Evolutionary conservation across 2,888 invertebrate genomes (phyloP), one percentile per base, ranked within the genome.

Genomic region (Oxytorus armatus): DNA sequence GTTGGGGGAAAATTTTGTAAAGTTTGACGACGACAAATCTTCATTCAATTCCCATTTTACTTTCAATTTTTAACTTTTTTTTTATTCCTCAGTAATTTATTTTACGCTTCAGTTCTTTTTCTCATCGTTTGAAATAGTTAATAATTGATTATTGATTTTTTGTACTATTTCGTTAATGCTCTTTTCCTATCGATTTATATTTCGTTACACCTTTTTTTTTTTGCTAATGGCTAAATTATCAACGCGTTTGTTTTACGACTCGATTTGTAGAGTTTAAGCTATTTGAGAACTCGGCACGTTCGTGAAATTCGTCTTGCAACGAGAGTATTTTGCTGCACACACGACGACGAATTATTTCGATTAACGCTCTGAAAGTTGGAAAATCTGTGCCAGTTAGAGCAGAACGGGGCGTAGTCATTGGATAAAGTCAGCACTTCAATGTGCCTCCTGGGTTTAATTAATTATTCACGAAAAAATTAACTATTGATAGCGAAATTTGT

Each of bases 401-500:
- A 16, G 29, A n/a, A 55, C 55, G 29, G 29, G 29, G 55, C 55
- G 16, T 14, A 33, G 14, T 16, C 55, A n/a, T 14, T n/a, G 29
- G 5, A 29, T 29, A 55, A 55, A 55, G 55, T 55, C 55, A 33
- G 23, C 29, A 29, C 29, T 55, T 55, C 29, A 55, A 55, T 29
- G 55, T 23, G 25, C 33, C 29, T 33, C 55, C 23, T 10, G 33
- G 3, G 14, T 8, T 18, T 16, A 55, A 55, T 55, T 55, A 55
- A 55, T 55, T 55, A 55, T 55, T 29, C 55, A 8, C 29, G 33
- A 55, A 55, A 55, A 29, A 55, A 55, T 55, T n/a, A n/a, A 16
- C 55, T 53, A 25, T 14, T 53, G 25, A 25, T 25, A 11, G 29
- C 29, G 8, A 33, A 16, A 7, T 29, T 55, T 55, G 7, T 14